Base-by-base conservation (phyloP, 2,888 invertebrate species). In the Pharmacophagus antenor region DNA sequence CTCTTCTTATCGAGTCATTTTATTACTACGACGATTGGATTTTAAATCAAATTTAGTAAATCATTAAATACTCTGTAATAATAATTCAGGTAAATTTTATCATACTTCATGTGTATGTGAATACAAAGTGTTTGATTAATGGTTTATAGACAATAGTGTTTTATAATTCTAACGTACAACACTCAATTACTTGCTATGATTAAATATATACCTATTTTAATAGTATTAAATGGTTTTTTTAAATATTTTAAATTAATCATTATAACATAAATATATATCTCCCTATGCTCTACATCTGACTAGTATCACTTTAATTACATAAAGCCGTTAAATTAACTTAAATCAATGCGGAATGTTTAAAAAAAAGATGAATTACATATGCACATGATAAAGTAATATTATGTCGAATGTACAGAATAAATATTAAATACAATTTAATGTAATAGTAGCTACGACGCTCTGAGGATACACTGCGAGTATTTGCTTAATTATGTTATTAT, bases 271-370 rank as follows among this genome's bases (percentile, higher is more conserved):
- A 57, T 27, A 25, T 50, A 50, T 50, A 25, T 20, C 12, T 21
- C n/a, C 37, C 7, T 58, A 66, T 63, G 44, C 27, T 53, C 54
- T 51, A 61, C 64, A 56, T 62, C 63, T 73, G 74, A 74, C 74
- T 74, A 79, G 78, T 76, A 74, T 75, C 74, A 75, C 73, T 69
- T 71, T 71, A 71, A 72, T 67, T 74, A 73, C 65, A 68, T 54
- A 65, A 61, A 56, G 46, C 54, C 61, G 21, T 51, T 60, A 56
- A 64, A 56, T 41, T 53, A 53, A 52, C 22, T 15, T 56, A 52
- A 55, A 46, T 20, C 17, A 21, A 53, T 18, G n/a, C 18, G 56
- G 56, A 61, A 57, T 58, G 56, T 57, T 48, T 23, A 46, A 23
- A 20, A 31, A 37, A 17, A 25, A 23, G 6, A 23, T n/a, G 17